Base-by-base conservation (phyloP, 2,888 invertebrate species). In the Clunio marinus region DNA sequence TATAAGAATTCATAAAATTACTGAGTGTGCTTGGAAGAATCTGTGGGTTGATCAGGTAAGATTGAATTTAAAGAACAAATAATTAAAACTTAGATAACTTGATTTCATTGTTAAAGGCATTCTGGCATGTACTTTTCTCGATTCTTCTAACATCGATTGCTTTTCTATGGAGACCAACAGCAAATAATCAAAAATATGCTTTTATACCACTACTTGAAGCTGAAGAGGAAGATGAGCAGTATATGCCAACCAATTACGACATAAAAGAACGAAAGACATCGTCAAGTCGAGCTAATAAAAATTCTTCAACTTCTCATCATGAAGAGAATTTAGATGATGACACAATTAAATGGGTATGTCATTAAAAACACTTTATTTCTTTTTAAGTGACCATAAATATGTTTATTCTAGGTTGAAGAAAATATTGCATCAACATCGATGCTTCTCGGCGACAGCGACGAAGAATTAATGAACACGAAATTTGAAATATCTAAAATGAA, bases 371-470 rank as follows among this genome's bases (percentile, higher is more conserved):
- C n/a, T n/a, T n/a, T n/a, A n/a, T n/a, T n/a, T n/a, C n/a, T n/a
- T n/a, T n/a, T n/a, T n/a, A n/a, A n/a, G n/a, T n/a, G n/a, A n/a
- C n/a, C n/a, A n/a, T n/a, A n/a, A n/a, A n/a, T n/a, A n/a, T n/a
- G n/a, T n/a, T n/a, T n/a, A n/a, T n/a, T n/a, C n/a, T 96, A 96
- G 96, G 89, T 96, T 4, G 96, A 96, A 76, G 94, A 95, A 73
- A 92, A 96, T 77, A 94, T 96, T 72, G 93, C 93, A 1, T 84
- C 89, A 27, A 82, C 87, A 8, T 68, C 68, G 10, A 58, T 58
- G 22, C 27, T 68, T 2, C 81, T 89, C 71, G 51, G 51, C 17
- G 81, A 92, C 83, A 88, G 88, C 0, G 88, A 88, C 75, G 92
- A 92, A 80, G 92, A 92, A 80, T 85, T 92, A 66, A 87, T 91